These are phyloP conservation scores for Hedychridium roseum DNA, from an alignment of 2,888 invertebrate genomes.

Conservation along the genomic window DNA sequence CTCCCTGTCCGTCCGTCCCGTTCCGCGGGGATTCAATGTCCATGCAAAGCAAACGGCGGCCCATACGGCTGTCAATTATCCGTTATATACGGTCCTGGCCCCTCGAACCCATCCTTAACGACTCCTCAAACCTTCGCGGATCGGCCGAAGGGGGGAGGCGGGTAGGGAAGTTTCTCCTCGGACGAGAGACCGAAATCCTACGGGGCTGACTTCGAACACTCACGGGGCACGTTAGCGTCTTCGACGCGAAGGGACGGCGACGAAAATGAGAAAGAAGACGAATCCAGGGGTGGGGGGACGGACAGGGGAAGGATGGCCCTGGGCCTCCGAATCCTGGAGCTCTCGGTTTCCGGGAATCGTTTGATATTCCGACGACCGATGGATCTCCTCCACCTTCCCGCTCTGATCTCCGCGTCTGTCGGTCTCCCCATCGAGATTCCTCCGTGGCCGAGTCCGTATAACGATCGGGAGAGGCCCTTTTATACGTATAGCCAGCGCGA, in stretches of 20 bases:
- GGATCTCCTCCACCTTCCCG: not conserved
- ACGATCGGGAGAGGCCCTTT: too few species aligned
- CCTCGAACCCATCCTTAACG: conserved; percentile 62
- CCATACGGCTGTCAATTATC: conserved; percentile 63
- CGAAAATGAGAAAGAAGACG: conserved; percentile 19
- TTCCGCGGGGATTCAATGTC: conserved; percentile 59
- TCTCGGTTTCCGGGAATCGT: conserved; percentile 47
- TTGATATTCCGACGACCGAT: conserved; percentile 43
- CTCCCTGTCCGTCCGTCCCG: conserved; percentile 38
- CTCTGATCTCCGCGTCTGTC: conserved; percentile 1
- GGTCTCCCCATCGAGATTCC: conserved; percentile 22
- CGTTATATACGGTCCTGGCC: conserved; percentile 63
- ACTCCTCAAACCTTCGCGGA: conserved; percentile 51
- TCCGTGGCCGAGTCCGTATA: conserved; percentile 15
- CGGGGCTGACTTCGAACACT: too few species aligned
- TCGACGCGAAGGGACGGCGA: conserved; percentile 18
- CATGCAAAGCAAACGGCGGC: conserved; percentile 62
- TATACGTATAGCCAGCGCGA: conserved; percentile 24
- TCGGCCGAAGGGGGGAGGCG: conserved; percentile 1
- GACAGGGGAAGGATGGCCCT: conserved; percentile 8
- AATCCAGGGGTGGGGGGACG: conserved; percentile 20
- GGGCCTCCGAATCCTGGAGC: conserved; percentile 2
- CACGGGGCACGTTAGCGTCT: too few species aligned
- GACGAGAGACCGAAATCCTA: too few species aligned
- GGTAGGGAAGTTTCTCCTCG: conserved; percentile 5